These are phyloP conservation scores for Delia radicum DNA, from an alignment of 1,140 invertebrate genomes.

Conservation along the genomic window DNA sequence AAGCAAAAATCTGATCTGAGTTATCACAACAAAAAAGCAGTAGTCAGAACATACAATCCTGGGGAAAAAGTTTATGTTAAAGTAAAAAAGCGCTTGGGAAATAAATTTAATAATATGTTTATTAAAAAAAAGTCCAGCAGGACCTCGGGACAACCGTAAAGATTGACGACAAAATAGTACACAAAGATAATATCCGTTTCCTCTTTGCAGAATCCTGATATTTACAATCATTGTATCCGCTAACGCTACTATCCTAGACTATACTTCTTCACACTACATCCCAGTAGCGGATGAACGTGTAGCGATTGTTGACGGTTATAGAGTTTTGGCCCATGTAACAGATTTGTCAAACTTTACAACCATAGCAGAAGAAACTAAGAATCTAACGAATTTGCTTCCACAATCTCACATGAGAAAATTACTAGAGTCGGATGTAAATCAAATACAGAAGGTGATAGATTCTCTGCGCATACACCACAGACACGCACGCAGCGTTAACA, in stretches of 20 bases:
- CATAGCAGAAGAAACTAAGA: constrained; percentile 25
- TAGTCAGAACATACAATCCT: background rate
- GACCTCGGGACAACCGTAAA: no score
- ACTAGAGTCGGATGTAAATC: constrained; percentile 10
- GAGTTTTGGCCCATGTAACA: constrained; percentile 24
- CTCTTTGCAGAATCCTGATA: background rate
- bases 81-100: no score
- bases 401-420: constrained; percentile 29
- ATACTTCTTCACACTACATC: background rate
- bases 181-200: background rate
- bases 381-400: constrained; percentile 14
- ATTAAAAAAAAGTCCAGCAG: no score
- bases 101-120: background rate
- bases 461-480: constrained; percentile 20
- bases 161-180: no score
- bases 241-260: background rate
- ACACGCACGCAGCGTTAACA: constrained; percentile 26
- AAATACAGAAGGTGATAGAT: constrained; percentile 16
- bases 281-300: constrained; percentile 8
- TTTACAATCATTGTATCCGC: background rate
- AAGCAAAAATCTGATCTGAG: constrained; percentile 9
- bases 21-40: background rate
- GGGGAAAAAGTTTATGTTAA: no score
- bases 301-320: constrained; percentile 17
- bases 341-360: constrained; percentile 24